These are phyloP conservation scores for Reinhardtius hippoglossoides DNA, from an alignment of 2,113 vertebrate genomes.

Conservation along the genomic window DNA sequence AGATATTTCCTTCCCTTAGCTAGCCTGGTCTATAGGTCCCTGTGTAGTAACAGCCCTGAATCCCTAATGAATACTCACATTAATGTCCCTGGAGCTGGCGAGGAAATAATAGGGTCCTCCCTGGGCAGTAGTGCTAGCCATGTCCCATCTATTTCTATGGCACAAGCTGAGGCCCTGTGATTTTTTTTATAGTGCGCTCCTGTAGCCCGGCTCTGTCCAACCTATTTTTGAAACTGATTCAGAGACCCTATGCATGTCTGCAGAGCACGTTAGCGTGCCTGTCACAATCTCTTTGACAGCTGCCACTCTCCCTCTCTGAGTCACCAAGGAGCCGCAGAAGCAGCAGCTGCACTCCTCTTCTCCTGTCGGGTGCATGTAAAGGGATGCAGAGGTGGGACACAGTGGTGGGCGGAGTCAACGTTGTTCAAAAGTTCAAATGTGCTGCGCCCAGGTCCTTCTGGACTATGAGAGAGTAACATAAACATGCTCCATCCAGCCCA, in stretches of 20 bases:
- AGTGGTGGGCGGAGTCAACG: too few relatives aligned
- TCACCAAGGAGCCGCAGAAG: neutral
- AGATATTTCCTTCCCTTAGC: slow-evolving; percentile 62
- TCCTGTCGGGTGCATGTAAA: neutral
- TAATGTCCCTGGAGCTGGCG: slow-evolving; percentile 67
- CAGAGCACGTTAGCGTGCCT: slow-evolving; percentile 21
- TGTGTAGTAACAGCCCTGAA: slow-evolving; percentile 68
- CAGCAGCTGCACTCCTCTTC: neutral
- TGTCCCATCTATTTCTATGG: slow-evolving; percentile 57
- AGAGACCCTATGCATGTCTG: neutral
- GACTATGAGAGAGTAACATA: too few relatives aligned
- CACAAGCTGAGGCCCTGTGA: slow-evolving; percentile 56
- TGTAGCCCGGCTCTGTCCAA: slow-evolving; percentile 3
- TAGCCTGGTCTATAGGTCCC: slow-evolving; percentile 61
- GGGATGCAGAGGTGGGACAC: too few relatives aligned
- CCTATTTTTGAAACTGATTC: slow-evolving; percentile 24
- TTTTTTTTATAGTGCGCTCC: slow-evolving; percentile 13
- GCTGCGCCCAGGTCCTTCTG: too few relatives aligned
- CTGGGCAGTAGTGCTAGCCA: slow-evolving; percentile 53
- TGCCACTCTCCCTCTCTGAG: slow-evolving; percentile 6
- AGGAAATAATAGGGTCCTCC: slow-evolving; percentile 74
- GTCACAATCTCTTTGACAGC: slow-evolving; percentile 18
- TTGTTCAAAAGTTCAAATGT: too few relatives aligned
- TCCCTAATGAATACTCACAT: slow-evolving; percentile 77
- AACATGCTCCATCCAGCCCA: too few relatives aligned